phyloP scores from a whole-genome alignment of 2,113 vertebrate species.

The Tachysurus fulvidraco region DNA sequence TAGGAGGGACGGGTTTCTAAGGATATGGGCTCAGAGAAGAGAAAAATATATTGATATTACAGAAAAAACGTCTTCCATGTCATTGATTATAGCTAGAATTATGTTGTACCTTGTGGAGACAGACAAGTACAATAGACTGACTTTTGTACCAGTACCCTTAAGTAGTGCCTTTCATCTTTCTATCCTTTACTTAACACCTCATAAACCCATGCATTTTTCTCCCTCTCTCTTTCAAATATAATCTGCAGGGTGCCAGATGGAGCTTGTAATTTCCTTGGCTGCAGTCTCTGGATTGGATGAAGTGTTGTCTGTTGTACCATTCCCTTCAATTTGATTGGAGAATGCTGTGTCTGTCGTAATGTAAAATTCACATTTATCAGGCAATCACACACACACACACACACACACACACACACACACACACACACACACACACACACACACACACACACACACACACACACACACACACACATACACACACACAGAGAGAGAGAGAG shows the following conservation, averaged over 20 bases:
- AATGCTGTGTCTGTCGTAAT: slow-evolving; percentile 9
- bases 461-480: slow-evolving; percentile 43
- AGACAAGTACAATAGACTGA: not conserved
- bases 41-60: not conserved
- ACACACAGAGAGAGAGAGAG: no score
- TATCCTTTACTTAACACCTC: not conserved
- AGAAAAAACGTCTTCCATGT: not conserved
- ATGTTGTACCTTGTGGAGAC: slow-evolving; percentile 7
- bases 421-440: slow-evolving; percentile 39
- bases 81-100: slow-evolving; percentile 20
- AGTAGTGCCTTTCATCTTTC: not conserved
- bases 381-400: slow-evolving; percentile 32
- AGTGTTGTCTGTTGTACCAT: not conserved
- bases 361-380: slow-evolving; percentile 29
- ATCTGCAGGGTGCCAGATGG: not conserved
- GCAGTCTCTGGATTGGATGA: slow-evolving; percentile 16
- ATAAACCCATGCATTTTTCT: not conserved
- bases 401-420: slow-evolving; percentile 47
- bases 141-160: not conserved
- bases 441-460: slow-evolving; percentile 42
- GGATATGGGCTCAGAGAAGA: not conserved
- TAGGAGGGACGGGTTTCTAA: not conserved
- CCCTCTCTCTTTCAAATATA: slow-evolving; percentile 20
- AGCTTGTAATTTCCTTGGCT: slow-evolving; percentile 16
- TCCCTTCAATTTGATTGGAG: slow-evolving; percentile 21